phyloP scores from a whole-genome alignment of 2,113 vertebrate species.

The Etheostoma spectabile region DNA sequence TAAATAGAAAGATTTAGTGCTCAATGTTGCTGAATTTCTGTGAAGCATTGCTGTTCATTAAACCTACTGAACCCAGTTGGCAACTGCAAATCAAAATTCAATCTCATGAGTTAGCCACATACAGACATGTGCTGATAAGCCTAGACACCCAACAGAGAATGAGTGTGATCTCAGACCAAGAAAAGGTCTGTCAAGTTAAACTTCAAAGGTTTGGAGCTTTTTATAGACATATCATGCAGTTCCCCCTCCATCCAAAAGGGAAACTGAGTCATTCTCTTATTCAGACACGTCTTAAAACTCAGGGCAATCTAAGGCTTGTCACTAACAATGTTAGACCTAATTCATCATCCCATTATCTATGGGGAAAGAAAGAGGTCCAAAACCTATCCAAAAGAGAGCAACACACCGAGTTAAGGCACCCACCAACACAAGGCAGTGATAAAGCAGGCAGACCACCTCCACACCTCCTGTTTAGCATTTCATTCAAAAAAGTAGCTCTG shows the following conservation, averaged over 20 bases:
- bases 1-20: not conserved
- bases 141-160: constrained; percentile 3
- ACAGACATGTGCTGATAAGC: not conserved
- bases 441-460: constrained; percentile 35
- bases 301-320: constrained; percentile 72
- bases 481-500: constrained; percentile 29
- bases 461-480: constrained; percentile 33
- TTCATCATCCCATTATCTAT: constrained; percentile 73
- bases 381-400: constrained; percentile 45
- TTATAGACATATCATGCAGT: constrained; percentile 33
- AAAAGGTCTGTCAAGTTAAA: constrained; percentile 18
- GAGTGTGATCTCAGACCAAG: constrained; percentile 2
- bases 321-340: constrained; percentile 67
- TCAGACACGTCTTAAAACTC: constrained; percentile 56
- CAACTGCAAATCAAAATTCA: not conserved
- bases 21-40: not conserved
- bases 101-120: not conserved
- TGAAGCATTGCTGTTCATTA: not conserved
- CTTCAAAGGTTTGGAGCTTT: constrained; percentile 30
- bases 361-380: constrained; percentile 42
- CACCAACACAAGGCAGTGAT: constrained; percentile 21
- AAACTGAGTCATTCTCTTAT: constrained; percentile 34
- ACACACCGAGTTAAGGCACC: constrained; percentile 5
- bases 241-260: constrained; percentile 46
- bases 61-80: not conserved